Conservation (phyloP, 2,888 invertebrate species). For the Orchesella flavescens region DNA sequence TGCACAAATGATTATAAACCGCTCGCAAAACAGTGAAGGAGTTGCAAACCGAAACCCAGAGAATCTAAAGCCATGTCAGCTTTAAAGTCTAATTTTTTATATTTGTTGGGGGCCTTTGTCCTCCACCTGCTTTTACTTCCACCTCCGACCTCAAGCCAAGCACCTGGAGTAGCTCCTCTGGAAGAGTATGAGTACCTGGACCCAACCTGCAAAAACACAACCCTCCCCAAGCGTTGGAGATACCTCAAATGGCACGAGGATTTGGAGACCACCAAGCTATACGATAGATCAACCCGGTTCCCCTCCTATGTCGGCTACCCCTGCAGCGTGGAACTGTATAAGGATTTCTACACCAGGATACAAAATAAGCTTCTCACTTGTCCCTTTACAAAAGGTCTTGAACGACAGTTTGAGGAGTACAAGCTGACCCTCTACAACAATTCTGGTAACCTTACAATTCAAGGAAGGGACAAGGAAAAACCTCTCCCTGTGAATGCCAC, state of each 20-base stretch:
- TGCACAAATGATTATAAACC: too few species aligned
- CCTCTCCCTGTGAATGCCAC: background rate
- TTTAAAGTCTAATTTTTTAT: too few species aligned
- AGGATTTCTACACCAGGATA: too few species aligned
- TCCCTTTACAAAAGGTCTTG: background rate
- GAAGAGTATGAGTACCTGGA: background rate
- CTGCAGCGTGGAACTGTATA: background rate
- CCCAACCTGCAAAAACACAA: background rate
- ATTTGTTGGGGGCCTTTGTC: too few species aligned
- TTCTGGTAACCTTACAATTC: too few species aligned
- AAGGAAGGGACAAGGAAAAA: too few species aligned
- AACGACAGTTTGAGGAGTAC: background rate
- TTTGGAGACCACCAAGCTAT: background rate
- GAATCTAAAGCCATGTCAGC: too few species aligned
- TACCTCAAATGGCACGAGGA: background rate
- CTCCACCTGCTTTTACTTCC: too few species aligned
- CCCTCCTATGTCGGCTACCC: conserved; percentile 19
- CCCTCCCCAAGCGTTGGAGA: background rate
- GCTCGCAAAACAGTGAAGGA: too few species aligned
- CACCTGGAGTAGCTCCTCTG: too few species aligned
- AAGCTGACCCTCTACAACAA: background rate
- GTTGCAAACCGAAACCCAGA: too few species aligned
- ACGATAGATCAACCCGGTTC: background rate
- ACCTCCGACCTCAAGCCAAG: too few species aligned
- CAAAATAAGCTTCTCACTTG: background rate